phyloP scores from a whole-genome alignment of 2,113 vertebrate genomes.

The Labrus mixtus region DNA sequence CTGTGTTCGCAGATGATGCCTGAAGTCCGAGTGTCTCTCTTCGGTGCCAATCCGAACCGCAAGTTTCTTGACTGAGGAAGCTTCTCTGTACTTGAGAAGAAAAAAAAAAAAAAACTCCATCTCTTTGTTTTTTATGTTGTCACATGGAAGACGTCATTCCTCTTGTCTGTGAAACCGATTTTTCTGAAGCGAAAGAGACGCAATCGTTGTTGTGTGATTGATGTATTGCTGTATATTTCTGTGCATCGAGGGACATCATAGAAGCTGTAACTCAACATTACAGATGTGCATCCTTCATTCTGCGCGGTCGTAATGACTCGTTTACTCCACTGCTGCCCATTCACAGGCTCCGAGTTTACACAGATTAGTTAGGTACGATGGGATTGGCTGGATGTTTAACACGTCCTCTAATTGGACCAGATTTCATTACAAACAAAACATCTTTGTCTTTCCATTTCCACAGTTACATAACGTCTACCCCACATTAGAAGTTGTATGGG shows the following conservation, averaged over 20 bases:
- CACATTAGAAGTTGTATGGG: slow-evolving; percentile 42
- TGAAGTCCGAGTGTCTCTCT: slow-evolving; percentile 94
- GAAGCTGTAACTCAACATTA: slow-evolving; percentile 26
- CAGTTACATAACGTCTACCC: slow-evolving; percentile 26
- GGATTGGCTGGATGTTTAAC: slow-evolving; percentile 42
- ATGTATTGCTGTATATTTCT: slow-evolving; percentile 71
- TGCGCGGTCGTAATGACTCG: slow-evolving; percentile 43
- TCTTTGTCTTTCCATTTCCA: slow-evolving; percentile 21
- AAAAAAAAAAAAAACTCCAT: too few relatives aligned
- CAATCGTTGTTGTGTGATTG: slow-evolving; percentile 70
- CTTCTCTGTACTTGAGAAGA: slow-evolving; percentile 8
- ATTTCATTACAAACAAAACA: slow-evolving; percentile 27
- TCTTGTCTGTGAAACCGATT: slow-evolving; percentile 66
- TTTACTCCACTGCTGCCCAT: slow-evolving; percentile 45
- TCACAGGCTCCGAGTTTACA: slow-evolving; percentile 58
- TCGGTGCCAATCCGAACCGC: slow-evolving; percentile 94
- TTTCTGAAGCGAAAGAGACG: slow-evolving; percentile 43
- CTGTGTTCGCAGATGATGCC: slow-evolving; percentile 94
- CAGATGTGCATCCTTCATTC: slow-evolving; percentile 30
- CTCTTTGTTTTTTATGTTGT: slow-evolving; percentile 69
- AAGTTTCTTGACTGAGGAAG: slow-evolving; percentile 93
- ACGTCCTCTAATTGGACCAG: slow-evolving; percentile 56
- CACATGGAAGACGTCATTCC: slow-evolving; percentile 69
- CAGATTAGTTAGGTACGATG: slow-evolving; percentile 17
- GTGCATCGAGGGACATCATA: slow-evolving; percentile 49